Conservation (phyloP, 1,140 invertebrate genomes). For the Zophobas morio region DNA sequence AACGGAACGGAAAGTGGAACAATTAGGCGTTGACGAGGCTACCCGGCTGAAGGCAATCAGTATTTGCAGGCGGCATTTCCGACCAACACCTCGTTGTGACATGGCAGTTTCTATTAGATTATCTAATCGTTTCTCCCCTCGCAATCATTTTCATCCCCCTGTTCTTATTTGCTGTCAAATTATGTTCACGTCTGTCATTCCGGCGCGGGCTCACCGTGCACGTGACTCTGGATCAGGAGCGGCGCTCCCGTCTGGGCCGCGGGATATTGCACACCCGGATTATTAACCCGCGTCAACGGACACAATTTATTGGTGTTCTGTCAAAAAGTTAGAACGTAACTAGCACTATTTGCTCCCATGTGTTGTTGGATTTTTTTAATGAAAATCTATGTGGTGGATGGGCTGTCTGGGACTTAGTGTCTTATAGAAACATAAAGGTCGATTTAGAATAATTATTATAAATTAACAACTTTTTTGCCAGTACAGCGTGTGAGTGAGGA, state of each 20-base stretch:
- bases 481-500: too few relatives aligned
- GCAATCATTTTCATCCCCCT: constrained; percentile 64
- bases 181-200: constrained; percentile 67
- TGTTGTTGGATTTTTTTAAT: too few relatives aligned
- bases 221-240: constrained; percentile 57
- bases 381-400: too few relatives aligned
- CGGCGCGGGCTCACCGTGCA: constrained; percentile 59
- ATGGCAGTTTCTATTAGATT: constrained; percentile 66
- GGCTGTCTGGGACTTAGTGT: too few relatives aligned
- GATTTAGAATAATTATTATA: too few relatives aligned
- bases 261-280: constrained; percentile 18
- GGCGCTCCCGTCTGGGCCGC: constrained; percentile 5
- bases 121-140: constrained; percentile 64
- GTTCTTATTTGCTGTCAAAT: constrained; percentile 67
- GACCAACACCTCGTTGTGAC: constrained; percentile 56
- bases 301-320: too few relatives aligned
- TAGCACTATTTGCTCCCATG: too few relatives aligned
- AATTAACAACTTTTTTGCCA: too few relatives aligned
- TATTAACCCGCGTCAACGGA: too few relatives aligned
- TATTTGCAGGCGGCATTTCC: constrained; percentile 49
- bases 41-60: constrained; percentile 47
- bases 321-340: too few relatives aligned
- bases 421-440: too few relatives aligned
- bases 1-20: constrained; percentile 45
- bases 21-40: constrained; percentile 48